Conservation (phyloP, 2,797 vertebrate genomes). For the Hafferia zeledoni region DNA sequence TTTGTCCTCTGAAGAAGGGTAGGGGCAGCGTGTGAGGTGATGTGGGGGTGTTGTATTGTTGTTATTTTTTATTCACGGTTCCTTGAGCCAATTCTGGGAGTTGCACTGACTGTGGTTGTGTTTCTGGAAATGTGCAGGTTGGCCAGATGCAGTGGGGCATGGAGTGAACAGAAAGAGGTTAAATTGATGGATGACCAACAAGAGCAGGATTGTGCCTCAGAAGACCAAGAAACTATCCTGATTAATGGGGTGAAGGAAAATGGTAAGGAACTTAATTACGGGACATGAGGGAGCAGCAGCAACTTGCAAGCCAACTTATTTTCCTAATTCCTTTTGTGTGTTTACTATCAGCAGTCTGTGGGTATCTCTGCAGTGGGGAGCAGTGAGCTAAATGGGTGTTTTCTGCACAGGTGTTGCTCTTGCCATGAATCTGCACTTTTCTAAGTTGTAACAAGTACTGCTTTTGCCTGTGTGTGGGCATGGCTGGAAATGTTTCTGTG, state of each 20-base stretch:
- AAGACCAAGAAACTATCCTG: constrained; percentile 87
- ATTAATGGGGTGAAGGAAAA: constrained; percentile 88
- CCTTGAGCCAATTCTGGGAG: constrained; percentile 20
- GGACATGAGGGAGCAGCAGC: constrained; percentile 43
- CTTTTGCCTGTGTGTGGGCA: neutral
- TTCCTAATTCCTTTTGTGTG: constrained; percentile 12
- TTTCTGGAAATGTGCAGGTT: constrained; percentile 84
- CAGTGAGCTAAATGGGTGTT: neutral
- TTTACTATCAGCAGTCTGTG: neutral
- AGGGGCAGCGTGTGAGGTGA: neutral
- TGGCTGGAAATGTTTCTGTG: neutral
- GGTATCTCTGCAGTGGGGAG: neutral
- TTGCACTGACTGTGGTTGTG: constrained; percentile 71
- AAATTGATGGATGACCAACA: constrained; percentile 97
- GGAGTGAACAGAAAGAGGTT: constrained; percentile 85
- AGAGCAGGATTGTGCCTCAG: constrained; percentile 90
- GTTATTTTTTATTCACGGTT: constrained; percentile 42
- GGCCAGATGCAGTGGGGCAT: constrained; percentile 85
- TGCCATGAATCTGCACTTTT: neutral
- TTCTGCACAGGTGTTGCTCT: neutral
- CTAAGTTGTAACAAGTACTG: neutral
- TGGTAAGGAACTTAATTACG: constrained; percentile 83
- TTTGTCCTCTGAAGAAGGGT: neutral
- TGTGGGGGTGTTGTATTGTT: neutral
- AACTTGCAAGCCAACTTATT: constrained; percentile 39